Percentiles rank a stretch among this genome's conserved stretches.
Evolutionary conservation across 2,797 vertebrate genomes (phyloP).

Genomic region (Pagetopsis macropterus): DNA sequence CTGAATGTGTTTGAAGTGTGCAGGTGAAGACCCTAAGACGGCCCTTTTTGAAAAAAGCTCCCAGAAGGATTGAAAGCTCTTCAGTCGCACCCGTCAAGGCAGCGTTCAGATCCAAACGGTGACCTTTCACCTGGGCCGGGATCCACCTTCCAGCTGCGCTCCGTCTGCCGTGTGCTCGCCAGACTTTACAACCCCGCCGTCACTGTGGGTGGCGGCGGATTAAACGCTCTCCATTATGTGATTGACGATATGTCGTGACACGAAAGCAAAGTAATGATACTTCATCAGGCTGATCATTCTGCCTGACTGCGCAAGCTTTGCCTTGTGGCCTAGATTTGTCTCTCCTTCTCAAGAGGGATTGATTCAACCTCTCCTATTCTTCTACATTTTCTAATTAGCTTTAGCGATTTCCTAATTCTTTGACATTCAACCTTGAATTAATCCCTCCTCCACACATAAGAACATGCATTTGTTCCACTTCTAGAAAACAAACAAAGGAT

Average conservation of each 20-base stretch:
- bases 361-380: slow-evolving; percentile 75
- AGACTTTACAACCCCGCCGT: background rate
- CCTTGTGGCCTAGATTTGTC: slow-evolving; percentile 72
- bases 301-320: slow-evolving; percentile 35
- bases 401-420: slow-evolving; percentile 70
- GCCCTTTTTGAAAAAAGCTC: slow-evolving; percentile 69
- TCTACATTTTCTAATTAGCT: slow-evolving; percentile 79
- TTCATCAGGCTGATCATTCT: slow-evolving; percentile 60
- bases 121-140: slow-evolving; percentile 53
- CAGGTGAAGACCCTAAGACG: slow-evolving; percentile 70
- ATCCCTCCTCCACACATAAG: slow-evolving; percentile 70
- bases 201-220: slow-evolving; percentile 61
- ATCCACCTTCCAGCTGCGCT: slow-evolving; percentile 47
- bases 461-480: slow-evolving; percentile 76
- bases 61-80: slow-evolving; percentile 67
- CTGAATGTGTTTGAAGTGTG: slow-evolving; percentile 75
- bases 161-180: slow-evolving; percentile 10
- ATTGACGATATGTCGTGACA: slow-evolving; percentile 82
- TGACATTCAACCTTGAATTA: slow-evolving; percentile 83
- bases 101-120: slow-evolving; percentile 39
- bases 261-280: slow-evolving; percentile 75
- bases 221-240: slow-evolving; percentile 70
- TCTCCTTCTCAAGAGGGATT: slow-evolving; percentile 61
- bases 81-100: slow-evolving; percentile 68
- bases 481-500: slow-evolving; percentile 81